Evolutionary conservation across 2,888 invertebrate species (phyloP).

Genomic region (Lacanobia wlatinum): DNA sequence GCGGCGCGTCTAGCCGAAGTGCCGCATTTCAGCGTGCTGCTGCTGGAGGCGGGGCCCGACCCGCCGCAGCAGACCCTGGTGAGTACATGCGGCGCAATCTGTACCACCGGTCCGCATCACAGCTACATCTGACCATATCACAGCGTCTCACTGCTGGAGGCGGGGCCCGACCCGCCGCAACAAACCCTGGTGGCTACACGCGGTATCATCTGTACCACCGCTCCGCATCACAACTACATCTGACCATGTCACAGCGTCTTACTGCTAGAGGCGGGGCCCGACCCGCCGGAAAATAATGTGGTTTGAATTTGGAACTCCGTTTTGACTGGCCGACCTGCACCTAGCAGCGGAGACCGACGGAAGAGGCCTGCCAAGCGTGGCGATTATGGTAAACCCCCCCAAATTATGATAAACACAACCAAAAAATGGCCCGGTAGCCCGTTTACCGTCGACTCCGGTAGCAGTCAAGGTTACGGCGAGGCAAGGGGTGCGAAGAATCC

Average conservation of each 20-base stretch:
- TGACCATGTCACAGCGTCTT: neutral
- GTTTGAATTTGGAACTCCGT: too few species aligned
- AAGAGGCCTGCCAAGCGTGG: too few species aligned
- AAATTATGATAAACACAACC: too few species aligned
- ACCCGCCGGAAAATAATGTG: too few species aligned
- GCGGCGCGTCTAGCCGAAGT: conserved; percentile 79
- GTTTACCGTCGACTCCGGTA: too few species aligned
- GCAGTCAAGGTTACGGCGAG: too few species aligned
- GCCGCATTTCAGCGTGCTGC: conserved; percentile 72
- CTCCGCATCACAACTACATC: neutral
- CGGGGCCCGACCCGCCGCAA: conserved; percentile 81
- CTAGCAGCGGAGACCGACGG: too few species aligned
- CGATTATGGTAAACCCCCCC: too few species aligned
- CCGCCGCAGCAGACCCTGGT: conserved; percentile 83
- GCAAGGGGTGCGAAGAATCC: too few species aligned
- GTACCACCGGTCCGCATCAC: neutral
- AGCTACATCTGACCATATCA: neutral
- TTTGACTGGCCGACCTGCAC: too few species aligned
- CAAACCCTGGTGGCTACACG: conserved; percentile 78
- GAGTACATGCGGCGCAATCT: conserved; percentile 45
- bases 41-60: conserved; percentile 83
- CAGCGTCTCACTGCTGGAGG: conserved; percentile 75
- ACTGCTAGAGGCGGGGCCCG: conserved; percentile 83
- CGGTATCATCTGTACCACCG: neutral
- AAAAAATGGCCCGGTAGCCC: too few species aligned